Evolutionary conservation across 2,797 vertebrate species (phyloP), one percentile per base, ranked within the genome.

Genomic region (Helicolenus hilgendorfi): DNA sequence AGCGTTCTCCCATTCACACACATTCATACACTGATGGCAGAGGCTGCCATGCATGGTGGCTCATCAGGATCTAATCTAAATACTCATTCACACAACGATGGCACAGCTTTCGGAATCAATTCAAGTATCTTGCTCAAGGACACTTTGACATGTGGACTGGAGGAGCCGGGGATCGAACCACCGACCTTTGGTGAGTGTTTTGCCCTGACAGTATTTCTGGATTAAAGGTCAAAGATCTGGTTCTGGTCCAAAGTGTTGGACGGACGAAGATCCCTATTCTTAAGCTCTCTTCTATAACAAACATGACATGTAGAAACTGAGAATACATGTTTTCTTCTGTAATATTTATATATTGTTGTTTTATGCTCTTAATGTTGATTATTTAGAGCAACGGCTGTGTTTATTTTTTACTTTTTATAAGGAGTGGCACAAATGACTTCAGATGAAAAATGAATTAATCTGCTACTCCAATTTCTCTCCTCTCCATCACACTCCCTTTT

Each of bases 401-500:
- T 55, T 53, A 5, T 18, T n/a, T 60, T 5, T n/a, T 18, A 45
- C 41, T 45, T 3, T 22, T 26, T 9, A 24, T 10, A 31, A 62
- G 29, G 26, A 36, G 18, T 35, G 22, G 49, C 45, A 71, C 8
- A 33, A 63, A 45, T 59, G 3, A 41, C 45, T 73, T 31, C 5
- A n/a, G 13, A 53, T 56, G 35, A 63, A 84, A 82, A 82, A 79
- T 72, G 9, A 86, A 91, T 64, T 58, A 38, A 80, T 79, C 56
- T 75, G 60, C 77, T 49, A 4, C 58, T 18, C 36, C 29, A 14
- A 27, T 58, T 55, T 60, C 72, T 75, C 73, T 69, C 35, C 72
- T 82, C 87, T 81, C 86, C 83, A 84, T 94, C 88, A 81, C 84
- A 74, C 69, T 92, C 79, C 89, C 91, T 84, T 87, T 89, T 36